Evolutionary conservation across 1,140 invertebrate species (phyloP).

Genomic region (Drosophila parvula): DNA sequence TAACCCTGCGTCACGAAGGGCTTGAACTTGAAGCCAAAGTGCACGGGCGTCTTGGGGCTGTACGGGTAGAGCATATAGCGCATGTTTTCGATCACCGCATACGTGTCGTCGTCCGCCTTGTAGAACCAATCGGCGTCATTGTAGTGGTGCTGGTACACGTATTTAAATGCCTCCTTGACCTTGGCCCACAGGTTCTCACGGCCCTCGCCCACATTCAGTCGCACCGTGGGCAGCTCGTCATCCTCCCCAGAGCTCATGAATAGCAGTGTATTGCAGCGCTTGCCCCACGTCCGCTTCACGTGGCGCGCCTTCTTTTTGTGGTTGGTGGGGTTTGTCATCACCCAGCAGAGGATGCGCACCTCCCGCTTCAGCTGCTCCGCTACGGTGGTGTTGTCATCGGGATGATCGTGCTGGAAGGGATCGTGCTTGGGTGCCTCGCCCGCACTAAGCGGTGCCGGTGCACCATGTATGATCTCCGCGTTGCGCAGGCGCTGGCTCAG

Average conservation of each 20-base stretch:
- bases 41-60: conserved; percentile 89
- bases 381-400: conserved; percentile 38
- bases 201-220: conserved; percentile 92
- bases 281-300: conserved; percentile 96
- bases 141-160: conserved; percentile 92
- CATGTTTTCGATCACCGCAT: conserved; percentile 96
- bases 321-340: conserved; percentile 51
- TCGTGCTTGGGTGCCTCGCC: conserved; percentile 1
- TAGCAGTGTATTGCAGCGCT: conserved; percentile 94
- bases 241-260: conserved; percentile 94
- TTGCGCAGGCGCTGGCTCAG: conserved; percentile 3
- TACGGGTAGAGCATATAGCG: conserved; percentile 93
- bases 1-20: conserved; percentile 89
- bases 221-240: conserved; percentile 87
- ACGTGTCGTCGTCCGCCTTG: conserved; percentile 97
- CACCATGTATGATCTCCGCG: neutral
- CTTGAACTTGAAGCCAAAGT: conserved; percentile 95
- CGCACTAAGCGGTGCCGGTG: no score
- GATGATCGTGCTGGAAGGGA: conserved; percentile 39
- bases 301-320: conserved; percentile 48
- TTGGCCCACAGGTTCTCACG: conserved; percentile 96
- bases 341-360: conserved; percentile 53
- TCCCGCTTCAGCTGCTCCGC: conserved; percentile 48
- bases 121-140: conserved; percentile 96
- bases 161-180: conserved; percentile 96